Base-by-base conservation (phyloP, 2,797 vertebrate species). In the Enteromius viviparus region DNA sequence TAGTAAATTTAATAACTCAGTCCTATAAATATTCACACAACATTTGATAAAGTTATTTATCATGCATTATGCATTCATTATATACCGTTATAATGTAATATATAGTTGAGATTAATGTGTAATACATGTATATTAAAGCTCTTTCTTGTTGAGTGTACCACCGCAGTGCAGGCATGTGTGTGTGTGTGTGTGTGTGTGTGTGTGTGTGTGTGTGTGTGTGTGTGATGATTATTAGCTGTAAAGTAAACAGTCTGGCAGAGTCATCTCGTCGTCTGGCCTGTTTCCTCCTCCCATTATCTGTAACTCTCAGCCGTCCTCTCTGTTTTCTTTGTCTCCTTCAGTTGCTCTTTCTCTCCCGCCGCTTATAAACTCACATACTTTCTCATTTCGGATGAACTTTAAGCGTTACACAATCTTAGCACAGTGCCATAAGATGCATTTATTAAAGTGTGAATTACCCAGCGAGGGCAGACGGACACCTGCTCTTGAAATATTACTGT, bases 171-270 rank as follows among this genome's bases (percentile, higher is more conserved):
- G 69, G 45, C 6, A 1, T 47, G 12, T 15, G 37, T 78, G n/a
- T 47, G 64, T 37, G 76, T 85, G 23, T 49, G 62, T 47, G 55
- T 14, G 26, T 26, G 26, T 26, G 26, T 26, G 26, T 26, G 26
- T 26, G 26, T 26, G 26, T 42, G 34, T 7, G 58, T 29, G 32
- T 76, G 60, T 55, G 49, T 42, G 66, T 62, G 62, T 40, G 29
- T 19, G 4, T 34, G 23, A 58, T 74, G 83, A 65, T 80, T 40
- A 80, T 84, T 66, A 32, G 34, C 62, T 58, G 45, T n/a, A 75
- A 68, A 84, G 45, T 80, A 74, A 84, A 84, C 77, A 84, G 70
- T 80, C 71, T 81, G 70, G 70, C 26, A 71, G 65, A 71, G 65
- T 70, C 53, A 78, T 70, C 70, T 78, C 40, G 51, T 53, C 23